Conservation (phyloP, 2,888 invertebrate species). For the Epistrophe grossulariae region DNA sequence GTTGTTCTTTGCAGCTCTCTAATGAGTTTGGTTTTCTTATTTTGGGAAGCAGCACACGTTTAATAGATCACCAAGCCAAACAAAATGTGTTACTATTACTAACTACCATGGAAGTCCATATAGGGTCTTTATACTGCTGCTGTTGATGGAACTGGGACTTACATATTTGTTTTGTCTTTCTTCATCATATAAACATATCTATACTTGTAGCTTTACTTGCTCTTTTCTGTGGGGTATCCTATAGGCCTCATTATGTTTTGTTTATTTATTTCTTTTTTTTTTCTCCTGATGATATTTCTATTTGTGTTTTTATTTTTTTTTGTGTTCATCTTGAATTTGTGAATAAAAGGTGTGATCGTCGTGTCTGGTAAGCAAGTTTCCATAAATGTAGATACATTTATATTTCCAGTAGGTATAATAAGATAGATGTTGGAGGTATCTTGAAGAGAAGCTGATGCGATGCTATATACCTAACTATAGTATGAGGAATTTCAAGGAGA, state of each 20-base stretch:
- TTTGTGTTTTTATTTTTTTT: constrained; percentile 9
- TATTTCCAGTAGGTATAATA: constrained; percentile 12
- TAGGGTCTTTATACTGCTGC: constrained; percentile 44
- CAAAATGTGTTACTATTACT: constrained; percentile 67
- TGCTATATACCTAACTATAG: too few species aligned
- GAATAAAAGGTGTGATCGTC: constrained; percentile 72
- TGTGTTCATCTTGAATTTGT: constrained; percentile 16
- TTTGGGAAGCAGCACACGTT: constrained; percentile 61
- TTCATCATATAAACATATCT: neutral
- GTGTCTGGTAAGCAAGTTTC: constrained; percentile 59
- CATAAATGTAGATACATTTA: constrained; percentile 50
- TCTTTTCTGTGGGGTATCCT: constrained; percentile 38
- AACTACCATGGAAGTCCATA: constrained; percentile 60
- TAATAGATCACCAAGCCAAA: constrained; percentile 62
- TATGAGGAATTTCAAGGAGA: constrained; percentile 49
- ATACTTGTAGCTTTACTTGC: neutral
- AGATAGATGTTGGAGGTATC: constrained; percentile 20
- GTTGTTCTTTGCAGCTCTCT: constrained; percentile 54
- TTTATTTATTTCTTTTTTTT: constrained; percentile 44
- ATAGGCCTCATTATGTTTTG: constrained; percentile 65
- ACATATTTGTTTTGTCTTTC: constrained; percentile 39
- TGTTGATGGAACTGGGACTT: constrained; percentile 16
- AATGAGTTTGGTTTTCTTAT: constrained; percentile 50
- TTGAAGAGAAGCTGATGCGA: neutral
- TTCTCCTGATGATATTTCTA: constrained; percentile 27